phyloP scores from a whole-genome alignment of 2,113 vertebrate genomes.

The Menura novaehollandiae region DNA sequence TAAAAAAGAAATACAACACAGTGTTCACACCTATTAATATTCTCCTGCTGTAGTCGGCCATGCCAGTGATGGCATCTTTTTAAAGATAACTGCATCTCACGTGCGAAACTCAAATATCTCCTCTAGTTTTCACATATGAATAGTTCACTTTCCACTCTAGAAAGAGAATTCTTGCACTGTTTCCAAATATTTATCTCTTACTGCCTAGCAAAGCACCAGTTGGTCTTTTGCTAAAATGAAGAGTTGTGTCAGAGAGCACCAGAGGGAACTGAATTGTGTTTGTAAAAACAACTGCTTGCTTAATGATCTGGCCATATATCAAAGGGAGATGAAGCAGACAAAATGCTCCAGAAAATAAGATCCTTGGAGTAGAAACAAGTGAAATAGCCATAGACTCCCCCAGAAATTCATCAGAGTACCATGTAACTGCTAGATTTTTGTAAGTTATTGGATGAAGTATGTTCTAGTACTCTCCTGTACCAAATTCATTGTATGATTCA shows the following conservation, averaged over 20 bases:
- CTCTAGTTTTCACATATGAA: neutral
- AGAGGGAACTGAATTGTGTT: neutral
- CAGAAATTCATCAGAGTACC: neutral
- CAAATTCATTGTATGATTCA: neutral
- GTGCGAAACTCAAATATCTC: neutral
- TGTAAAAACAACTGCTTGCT: neutral
- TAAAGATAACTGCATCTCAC: neutral
- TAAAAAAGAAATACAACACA: neutral
- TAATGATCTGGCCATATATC: neutral
- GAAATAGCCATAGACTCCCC: neutral
- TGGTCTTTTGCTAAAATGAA: neutral
- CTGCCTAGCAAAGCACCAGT: neutral
- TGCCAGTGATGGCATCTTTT: neutral
- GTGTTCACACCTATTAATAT: neutral
- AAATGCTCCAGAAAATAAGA: neutral
- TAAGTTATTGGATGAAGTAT: neutral
- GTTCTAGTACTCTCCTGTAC: neutral
- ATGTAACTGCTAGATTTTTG: neutral
- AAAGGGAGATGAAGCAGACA: neutral
- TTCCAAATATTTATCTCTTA: neutral
- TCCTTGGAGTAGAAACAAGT: neutral
- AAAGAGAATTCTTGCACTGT: neutral
- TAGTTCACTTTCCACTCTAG: neutral
- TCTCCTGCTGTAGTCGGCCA: neutral
- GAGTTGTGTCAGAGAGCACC: neutral